Base-by-base conservation (phyloP, 2,113 vertebrate genomes). In the Tauraco erythrolophus region DNA sequence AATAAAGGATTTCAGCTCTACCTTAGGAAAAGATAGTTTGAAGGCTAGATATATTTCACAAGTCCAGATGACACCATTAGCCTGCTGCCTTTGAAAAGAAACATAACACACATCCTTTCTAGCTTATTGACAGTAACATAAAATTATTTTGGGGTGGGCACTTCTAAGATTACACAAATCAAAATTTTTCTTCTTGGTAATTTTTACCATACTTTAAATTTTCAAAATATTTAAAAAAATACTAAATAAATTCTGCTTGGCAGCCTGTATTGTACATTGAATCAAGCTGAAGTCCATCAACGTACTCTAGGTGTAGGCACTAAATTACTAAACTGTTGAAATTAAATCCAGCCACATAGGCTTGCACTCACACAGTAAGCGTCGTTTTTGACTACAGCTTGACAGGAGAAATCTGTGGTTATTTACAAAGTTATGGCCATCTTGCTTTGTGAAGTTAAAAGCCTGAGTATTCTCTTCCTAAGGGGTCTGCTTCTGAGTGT, bases 371-470 rank as follows among this genome's bases (percentile, higher is more conserved):
- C 57, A 93, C 87, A 92, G 79, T 41, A 30, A 90, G 23, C 18
- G 70, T 46, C 88, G 82, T 84, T 91, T 93, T 96, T 92, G 93
- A 83, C 50, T 57, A 86, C 37, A 62, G 57, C 78, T 80, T 88
- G 41, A 92, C 18, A 31, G 57, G 27, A 93, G 74, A 90, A 80
- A 85, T 62, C 41, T 62, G 27, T 72, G 31, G 71, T 90, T 90
- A 96, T 93, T 91, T 96, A 93, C 82, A 64, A 94, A 96, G 84
- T 87, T 89, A 70, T 27, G 51, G 90, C 69, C 69, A 90, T 80
- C 70, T 82, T 74, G 82, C 57, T 75, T 93, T 92, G 50, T 84
- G 66, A 85, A 95, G 43, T 75, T 89, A 62, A 91, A 91, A 88
- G 85, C 35, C 58, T 77, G 58, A 94, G 50, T 94, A 92, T 80